Base-by-base conservation (phyloP, 2,113 vertebrate genomes). In the Pelecanus crispus region DNA sequence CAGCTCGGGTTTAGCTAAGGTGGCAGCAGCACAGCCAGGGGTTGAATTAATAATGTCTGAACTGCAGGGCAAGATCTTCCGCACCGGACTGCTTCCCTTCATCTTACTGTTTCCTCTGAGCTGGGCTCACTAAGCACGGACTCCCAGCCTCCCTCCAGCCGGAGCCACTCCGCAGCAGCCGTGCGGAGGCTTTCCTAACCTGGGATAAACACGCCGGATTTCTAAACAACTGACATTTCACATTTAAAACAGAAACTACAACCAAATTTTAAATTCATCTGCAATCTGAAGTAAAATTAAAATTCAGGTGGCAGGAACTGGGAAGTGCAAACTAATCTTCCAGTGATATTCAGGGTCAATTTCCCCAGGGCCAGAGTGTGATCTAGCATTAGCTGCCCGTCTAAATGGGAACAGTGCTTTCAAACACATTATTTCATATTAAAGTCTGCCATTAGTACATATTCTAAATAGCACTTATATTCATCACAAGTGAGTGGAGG, bases 131-230 rank as follows among this genome's bases (percentile, higher is more conserved):
- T 7, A 1, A 24, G 7, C 4, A 1, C 8, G n/a, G 25, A n/a
- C 55, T 17, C 7, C 53, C 6, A 71, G 24, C 55, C n/a, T 49
- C 55, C 29, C 56, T 32, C 21, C n/a, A 9, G 24, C 10, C 2
- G 0, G 25, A 45, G 26, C 73, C 8, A 2, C 61, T 7, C 6
- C 0, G 5, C 47, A 55, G 82, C 45, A 52, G 34, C 68, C 10
- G 0, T 3, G 11, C 0, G 0, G 45, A 56, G 9, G 11, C 28
- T 67, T 49, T 52, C 44, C 50, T 52, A 19, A 14, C 28, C 36
- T 4, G 36, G 14, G 31, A 16, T 19, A 34, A 13, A 42, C 7
- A 31, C 5, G 12, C 14, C 34, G 10, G 20, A 38, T 21, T 36
- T 28, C 55, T 58, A 5, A 73, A 47, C 36, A 36, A 29, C 38